Conservation (phyloP, 2,797 vertebrate genomes). For the Sebastolobus alascanus region DNA sequence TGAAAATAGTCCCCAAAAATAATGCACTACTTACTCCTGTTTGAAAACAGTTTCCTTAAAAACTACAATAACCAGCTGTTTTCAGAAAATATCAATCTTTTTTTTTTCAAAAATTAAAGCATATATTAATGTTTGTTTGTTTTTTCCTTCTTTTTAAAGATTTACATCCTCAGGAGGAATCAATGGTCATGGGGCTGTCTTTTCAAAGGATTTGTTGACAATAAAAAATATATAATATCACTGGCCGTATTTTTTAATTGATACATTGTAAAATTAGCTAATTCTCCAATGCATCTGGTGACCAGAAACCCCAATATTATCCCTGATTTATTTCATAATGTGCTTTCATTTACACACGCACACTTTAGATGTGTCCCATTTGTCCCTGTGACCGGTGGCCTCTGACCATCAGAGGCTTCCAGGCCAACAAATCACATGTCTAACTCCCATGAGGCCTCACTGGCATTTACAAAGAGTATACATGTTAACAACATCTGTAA, state of each 20-base stretch:
- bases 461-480: slow-evolving; percentile 23
- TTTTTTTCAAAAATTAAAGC: neutral
- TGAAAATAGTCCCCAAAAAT: too few relatives aligned
- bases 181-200: neutral
- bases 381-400: neutral
- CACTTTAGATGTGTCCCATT: neutral
- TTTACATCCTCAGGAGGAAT: neutral
- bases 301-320: neutral
- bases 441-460: slow-evolving; percentile 13
- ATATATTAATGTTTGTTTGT: neutral
- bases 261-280: neutral
- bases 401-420: neutral
- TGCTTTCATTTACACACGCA: slow-evolving; percentile 22
- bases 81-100: neutral
- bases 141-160: neutral
- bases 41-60: neutral
- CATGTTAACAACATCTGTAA: slow-evolving; percentile 13
- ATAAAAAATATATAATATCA: neutral
- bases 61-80: neutral
- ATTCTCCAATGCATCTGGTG: neutral
- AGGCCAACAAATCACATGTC: slow-evolving; percentile 10
- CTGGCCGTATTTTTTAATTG: neutral
- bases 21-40: too few relatives aligned
- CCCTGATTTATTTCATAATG: slow-evolving; percentile 7
- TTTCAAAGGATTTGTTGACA: slow-evolving; percentile 21